Evolutionary conservation across 2,113 vertebrate species (phyloP), one percentile per base, ranked within the genome.

Genomic region (Micromys minutus): DNA sequence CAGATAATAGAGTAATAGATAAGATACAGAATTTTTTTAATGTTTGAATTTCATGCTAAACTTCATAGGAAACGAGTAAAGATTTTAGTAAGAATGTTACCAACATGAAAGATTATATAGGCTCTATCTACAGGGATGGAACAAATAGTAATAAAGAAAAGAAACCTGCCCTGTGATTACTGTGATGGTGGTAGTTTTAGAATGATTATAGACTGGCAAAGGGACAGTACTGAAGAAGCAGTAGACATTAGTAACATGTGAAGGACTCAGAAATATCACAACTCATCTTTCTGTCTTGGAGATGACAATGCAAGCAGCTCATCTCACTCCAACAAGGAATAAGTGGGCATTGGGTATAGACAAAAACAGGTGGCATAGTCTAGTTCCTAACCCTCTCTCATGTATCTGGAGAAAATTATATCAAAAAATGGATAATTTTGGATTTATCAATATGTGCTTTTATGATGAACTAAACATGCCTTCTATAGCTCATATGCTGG

Each of bases 371-470:
- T 36, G 12, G 1, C 42, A 3, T 13, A 4, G 34, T 57, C n/a
- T 45, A 36, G 9, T 5, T 74, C 89, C 45, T 22, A 22, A 17
- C 11, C 3, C 12, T 26, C 2, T 59, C 36, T 63, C 34, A 1
- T 3, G 1, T 21, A 12, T 12, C 22, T 21, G 7, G 5, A 4
- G 1, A 42, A 74, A 50, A 84, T 17, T 0, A 10, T 17, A 15
- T 87, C 72, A 55, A 4, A 19, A 50, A 29, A 45, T n/a, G 6
- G 52, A 24, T 65, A 19, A 55, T 36, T 31, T 47, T 42, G 34
- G 0, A 19, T 11, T 52, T 12, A 81, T 71, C 45, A 65, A 85
- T 5, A 16, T 55, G 42, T 3, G 3, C 16, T 80, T 36, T 67
- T 75, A 16, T 45, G 63, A 52, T 50, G 45, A 16, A 8, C 52